Conservation (phyloP, 2,797 vertebrate species). For the Petrocephalus schoutedeni region DNA sequence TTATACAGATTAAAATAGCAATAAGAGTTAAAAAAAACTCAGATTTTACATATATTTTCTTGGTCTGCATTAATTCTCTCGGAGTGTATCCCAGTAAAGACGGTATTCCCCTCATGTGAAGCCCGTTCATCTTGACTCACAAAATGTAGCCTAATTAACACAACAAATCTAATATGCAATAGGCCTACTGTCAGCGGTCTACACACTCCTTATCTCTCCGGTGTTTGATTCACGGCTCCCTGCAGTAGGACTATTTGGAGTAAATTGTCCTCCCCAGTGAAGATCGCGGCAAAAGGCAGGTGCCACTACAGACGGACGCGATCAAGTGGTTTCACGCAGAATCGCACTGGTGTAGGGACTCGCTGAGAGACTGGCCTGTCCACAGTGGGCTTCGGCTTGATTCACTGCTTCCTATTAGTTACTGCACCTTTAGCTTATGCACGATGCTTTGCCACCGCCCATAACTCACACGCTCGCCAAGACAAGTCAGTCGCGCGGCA, state of each 20-base stretch:
- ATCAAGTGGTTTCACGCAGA: not conserved
- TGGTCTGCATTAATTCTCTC: not conserved
- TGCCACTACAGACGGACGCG: not conserved
- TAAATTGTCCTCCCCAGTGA: not conserved
- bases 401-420: conserved; percentile 30
- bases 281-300: not conserved
- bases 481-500: not conserved
- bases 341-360: conserved; percentile 19
- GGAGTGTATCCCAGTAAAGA: not conserved
- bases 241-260: not conserved
- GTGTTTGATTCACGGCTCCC: not conserved
- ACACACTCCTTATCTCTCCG: not conserved
- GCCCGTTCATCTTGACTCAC: not conserved
- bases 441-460: conserved; percentile 21
- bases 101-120: not conserved
- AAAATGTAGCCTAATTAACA: not conserved
- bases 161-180: not conserved
- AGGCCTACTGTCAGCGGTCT: not conserved
- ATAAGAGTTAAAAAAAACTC: not conserved
- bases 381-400: not conserved
- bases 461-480: conserved; percentile 19
- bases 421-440: conserved; percentile 30
- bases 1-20: not conserved
- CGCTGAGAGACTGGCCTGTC: conserved; percentile 1
- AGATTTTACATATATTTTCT: not conserved